Evolutionary conservation across 2,797 vertebrate genomes (phyloP), one percentile per base, ranked within the genome.

Genomic region (Sylvilagus floridanus): DNA sequence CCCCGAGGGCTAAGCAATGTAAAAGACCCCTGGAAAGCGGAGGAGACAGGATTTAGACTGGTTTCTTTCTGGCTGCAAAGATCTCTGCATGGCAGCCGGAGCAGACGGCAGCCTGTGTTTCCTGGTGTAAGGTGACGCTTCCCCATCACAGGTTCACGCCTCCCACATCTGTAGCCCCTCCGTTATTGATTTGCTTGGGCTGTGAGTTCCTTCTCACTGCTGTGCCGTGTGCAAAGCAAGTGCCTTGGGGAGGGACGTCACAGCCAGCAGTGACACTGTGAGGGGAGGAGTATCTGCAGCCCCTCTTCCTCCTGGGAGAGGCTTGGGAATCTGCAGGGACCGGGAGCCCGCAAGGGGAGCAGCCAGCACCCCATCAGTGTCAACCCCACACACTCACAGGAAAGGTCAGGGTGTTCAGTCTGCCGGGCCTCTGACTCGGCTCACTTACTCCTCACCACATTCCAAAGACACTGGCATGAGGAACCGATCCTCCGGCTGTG

Each of bases 361-460:
- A 7, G 37, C 21, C 0, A 7, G n/a, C 63, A 22, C n/a, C 3
- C 1, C 4, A 11, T 4, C 4, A 35, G 22, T 4, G 52, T 42
- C 0, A 1, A 24, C 24, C 8, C 35, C 28, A 24, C 9, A 35
- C 14, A 28, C 17, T 4, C n/a, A n/a, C 3, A 8, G n/a, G 42
- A 47, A 47, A 47, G 8, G 42, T 1, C 42, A 47, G 42, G 42
- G 42, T 47, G 42, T 47, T 47, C 42, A 24, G 63, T 5, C 32
- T 50, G 47, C 73, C 2, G 19, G 30, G 30, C 7, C 52, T n/a
- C 35, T 52, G 42, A 5, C n/a, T 2, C 42, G 1, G 16, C 54
- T 54, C 35, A 47, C 63, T 28, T 6, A 60, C n/a, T 82, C 62
- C n/a, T 35, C 57, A 7, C 32, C 2, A 1, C 42, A 12, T 66